Evolutionary conservation across 2,888 invertebrate species (phyloP), one percentile per base, ranked within the genome.

Genomic region (Emmelina monodactyla): DNA sequence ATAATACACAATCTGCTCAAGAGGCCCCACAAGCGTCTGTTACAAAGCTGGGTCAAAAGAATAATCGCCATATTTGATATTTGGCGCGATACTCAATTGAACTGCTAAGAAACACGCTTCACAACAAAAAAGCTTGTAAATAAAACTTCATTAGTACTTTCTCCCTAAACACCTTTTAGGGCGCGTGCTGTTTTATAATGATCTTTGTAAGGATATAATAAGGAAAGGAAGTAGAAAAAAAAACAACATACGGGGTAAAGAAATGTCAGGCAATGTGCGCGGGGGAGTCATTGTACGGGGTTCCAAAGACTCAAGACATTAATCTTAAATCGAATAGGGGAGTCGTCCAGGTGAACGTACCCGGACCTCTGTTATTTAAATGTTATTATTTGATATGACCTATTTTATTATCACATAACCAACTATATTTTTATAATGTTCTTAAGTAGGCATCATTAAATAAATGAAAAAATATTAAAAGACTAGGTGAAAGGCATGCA

Each of bases 21-120:
- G 61, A 57, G 61, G 65, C 63, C 64, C 62, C 58, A 49, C 47
- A 49, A 42, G 53, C 60, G 62, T 59, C 51, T 62, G 58, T 55
- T 58, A 51, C 53, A 51, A 54, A 57, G 25, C 25, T 25, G n/a
- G 25, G 25, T 25, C 25, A 25, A 11, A 25, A 19, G 11, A 25
- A 3, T 25, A n/a, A 25, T 25, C 25, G 25, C 11, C 25, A 10
- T 25, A 7, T 25, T 25, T 4, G n/a, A 7, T 25, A 25, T 10
- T n/a, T 19, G 19, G 5, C 5, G 9, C 9, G 9, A 19, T 9
- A 10, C 4, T 25, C 25, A 9, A 4, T n/a, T n/a, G 9, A 6
- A 19, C 9, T 6, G 19, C 5, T 6, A 6, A 19, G 19, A 19
- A 19, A 19, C 19, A 9, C 19, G 9, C 9, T 19, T 19, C 9